Conservation (phyloP, 2,888 invertebrate genomes). For the Ypsolopha sequella region DNA sequence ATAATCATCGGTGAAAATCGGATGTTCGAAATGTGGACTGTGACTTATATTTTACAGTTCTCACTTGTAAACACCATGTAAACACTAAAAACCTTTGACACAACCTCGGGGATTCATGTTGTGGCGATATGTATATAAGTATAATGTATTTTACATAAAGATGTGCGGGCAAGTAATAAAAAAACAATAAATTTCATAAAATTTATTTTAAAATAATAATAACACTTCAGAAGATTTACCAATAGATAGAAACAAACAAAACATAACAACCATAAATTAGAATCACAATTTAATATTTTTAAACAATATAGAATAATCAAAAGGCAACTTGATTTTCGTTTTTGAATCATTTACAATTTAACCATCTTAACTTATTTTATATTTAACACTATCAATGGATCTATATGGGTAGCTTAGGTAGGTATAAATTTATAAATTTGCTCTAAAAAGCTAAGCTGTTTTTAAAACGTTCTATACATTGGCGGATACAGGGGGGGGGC, state of each 20-base stretch:
- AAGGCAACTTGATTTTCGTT: neutral
- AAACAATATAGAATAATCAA: neutral
- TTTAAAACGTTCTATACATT: neutral
- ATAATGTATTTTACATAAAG: no score
- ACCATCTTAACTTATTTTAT: neutral
- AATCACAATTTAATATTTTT: neutral
- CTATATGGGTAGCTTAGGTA: neutral
- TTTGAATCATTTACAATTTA: neutral
- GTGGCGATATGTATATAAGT: no score
- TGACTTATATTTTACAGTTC: no score
- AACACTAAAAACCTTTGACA: no score
- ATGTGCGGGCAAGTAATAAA: neutral
- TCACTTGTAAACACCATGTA: no score
- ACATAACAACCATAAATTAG: neutral
- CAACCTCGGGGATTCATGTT: no score
- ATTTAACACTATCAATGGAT: neutral
- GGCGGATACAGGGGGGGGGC: no score
- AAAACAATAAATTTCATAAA: neutral
- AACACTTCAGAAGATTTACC: neutral
- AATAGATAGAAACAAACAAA: neutral
- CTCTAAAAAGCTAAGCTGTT: neutral
- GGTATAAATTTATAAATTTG: conserved; percentile 3
- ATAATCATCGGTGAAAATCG: no score
- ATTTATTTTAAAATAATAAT: conserved; percentile 3
- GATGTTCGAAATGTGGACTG: no score